A percentile compares a stretch with the other conserved stretches of the same genome.
Evolutionary conservation across 2,888 invertebrate genomes (phyloP).

Genomic region (Rhamphomyia laevipes): DNA sequence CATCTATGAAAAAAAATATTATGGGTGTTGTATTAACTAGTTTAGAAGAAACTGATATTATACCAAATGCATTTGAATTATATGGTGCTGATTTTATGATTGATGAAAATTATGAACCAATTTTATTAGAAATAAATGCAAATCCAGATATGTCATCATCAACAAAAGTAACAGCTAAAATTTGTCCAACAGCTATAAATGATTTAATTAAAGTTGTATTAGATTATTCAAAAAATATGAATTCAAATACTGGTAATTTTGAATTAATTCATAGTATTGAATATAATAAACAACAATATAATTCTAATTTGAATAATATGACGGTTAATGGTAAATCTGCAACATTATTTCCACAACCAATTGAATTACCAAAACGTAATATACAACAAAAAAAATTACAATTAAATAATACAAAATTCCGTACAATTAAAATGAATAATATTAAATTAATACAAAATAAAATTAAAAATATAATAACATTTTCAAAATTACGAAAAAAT

Average conservation of each 20-base stretch:
- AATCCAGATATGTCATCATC: conserved; percentile 73
- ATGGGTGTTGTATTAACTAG: conserved; percentile 67
- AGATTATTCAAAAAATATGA: conserved; percentile 30
- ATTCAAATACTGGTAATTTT: conserved; percentile 46
- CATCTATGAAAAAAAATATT: conserved; percentile 74
- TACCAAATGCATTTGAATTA: conserved; percentile 71
- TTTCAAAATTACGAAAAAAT: too few relatives aligned
- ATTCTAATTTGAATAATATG: too few relatives aligned
- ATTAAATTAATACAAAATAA: too few relatives aligned
- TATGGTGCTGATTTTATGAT: conserved; percentile 91
- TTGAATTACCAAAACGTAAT: too few relatives aligned
- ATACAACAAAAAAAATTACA: too few relatives aligned
- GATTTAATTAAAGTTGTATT: conserved; percentile 74
- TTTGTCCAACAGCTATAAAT: conserved; percentile 69
- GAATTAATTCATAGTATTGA: conserved; percentile 35
- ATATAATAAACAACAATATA: too few relatives aligned
- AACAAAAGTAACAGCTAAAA: conserved; percentile 68
- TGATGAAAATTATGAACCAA: conserved; percentile 71
- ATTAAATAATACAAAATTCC: too few relatives aligned
- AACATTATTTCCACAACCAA: too few relatives aligned
- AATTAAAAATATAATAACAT: too few relatives aligned
- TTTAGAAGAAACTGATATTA: conserved; percentile 55
- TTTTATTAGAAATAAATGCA: conserved; percentile 88
- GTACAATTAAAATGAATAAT: too few relatives aligned
- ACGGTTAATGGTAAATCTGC: too few relatives aligned